A percentile compares a stretch with the other conserved stretches of the same genome.
Conservation (phyloP, 2,113 vertebrate genomes). For the Thermophis baileyi region DNA sequence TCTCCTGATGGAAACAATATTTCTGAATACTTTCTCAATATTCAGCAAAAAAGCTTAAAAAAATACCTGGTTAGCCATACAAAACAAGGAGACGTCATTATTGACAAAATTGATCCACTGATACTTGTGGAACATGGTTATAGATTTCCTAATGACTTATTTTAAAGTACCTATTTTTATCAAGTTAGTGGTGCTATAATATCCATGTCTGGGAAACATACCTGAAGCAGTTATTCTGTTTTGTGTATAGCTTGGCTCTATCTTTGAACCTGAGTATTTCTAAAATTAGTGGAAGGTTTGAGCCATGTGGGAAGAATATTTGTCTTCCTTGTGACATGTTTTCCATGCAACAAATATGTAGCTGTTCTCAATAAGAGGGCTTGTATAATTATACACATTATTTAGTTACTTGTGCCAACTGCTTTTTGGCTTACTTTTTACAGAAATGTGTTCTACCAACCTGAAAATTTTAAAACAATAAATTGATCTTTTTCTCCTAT, state of each 20-base stretch:
- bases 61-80: neutral
- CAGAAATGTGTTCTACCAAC: slow-evolving; percentile 57
- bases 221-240: slow-evolving; percentile 46
- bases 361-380: slow-evolving; percentile 32
- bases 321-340: slow-evolving; percentile 21
- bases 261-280: neutral
- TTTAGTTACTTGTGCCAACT: slow-evolving; percentile 46
- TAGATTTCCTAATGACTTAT: slow-evolving; percentile 29
- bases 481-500: slow-evolving; percentile 62
- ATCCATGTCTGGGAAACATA: slow-evolving; percentile 30
- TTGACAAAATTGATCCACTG: fast-evolving
- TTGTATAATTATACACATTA: slow-evolving; percentile 38
- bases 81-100: slow-evolving; percentile 1
- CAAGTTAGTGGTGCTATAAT: slow-evolving; percentile 17
- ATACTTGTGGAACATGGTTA: neutral
- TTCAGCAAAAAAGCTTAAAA: neutral
- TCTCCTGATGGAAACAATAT: slow-evolving; percentile 13
- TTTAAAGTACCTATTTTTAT: neutral
- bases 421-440: slow-evolving; percentile 40
- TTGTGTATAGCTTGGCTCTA: slow-evolving; percentile 21
- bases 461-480: slow-evolving; percentile 66
- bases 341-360: slow-evolving; percentile 2
- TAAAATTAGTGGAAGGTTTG: slow-evolving; percentile 28
- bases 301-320: slow-evolving; percentile 44
- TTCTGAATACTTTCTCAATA: slow-evolving; percentile 29